These are phyloP conservation scores for Bombus ignitus DNA, from an alignment of 1,140 invertebrate species.

Conservation along the genomic window DNA sequence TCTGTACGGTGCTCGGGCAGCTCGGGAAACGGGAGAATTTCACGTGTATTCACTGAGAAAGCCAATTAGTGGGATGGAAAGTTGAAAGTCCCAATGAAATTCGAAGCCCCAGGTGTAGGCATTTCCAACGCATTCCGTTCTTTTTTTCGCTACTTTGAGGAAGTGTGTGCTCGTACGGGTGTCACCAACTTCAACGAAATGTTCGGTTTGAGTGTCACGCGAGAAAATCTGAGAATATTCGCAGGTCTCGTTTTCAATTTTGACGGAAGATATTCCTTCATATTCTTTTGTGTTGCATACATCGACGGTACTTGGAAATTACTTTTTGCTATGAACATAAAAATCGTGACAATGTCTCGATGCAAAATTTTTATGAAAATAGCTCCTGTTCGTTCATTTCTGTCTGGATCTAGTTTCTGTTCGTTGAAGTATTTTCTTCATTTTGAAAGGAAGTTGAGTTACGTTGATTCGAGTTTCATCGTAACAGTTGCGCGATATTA, in stretches of 20 bases:
- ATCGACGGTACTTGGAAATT: not conserved
- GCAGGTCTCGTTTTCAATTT: no score
- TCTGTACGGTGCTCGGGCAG: not conserved
- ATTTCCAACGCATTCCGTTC: not conserved
- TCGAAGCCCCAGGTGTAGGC: not conserved
- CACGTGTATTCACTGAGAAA: slow-evolving; percentile 2
- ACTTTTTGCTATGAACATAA: not conserved
- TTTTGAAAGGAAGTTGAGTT: no score
- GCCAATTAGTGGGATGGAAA: slow-evolving; percentile 25
- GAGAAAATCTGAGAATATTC: not conserved
- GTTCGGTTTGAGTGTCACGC: not conserved
- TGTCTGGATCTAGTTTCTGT: not conserved
- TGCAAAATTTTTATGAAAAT: no score
- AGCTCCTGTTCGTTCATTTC: not conserved
- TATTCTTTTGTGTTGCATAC: not conserved
- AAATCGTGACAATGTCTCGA: not conserved
- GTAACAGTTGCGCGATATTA: not conserved
- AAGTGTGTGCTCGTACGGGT: not conserved
- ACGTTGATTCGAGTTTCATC: no score
- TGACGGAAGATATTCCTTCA: no score
- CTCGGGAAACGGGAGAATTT: not conserved
- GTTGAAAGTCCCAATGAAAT: not conserved
- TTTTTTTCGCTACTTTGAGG: not conserved
- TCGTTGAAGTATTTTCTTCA: no score
- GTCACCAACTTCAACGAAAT: not conserved